A percentile compares a stretch with the other conserved stretches of the same genome.
Evolutionary conservation across 2,797 vertebrate species (phyloP).

Genomic region (Gambusia yucatana): DNA sequence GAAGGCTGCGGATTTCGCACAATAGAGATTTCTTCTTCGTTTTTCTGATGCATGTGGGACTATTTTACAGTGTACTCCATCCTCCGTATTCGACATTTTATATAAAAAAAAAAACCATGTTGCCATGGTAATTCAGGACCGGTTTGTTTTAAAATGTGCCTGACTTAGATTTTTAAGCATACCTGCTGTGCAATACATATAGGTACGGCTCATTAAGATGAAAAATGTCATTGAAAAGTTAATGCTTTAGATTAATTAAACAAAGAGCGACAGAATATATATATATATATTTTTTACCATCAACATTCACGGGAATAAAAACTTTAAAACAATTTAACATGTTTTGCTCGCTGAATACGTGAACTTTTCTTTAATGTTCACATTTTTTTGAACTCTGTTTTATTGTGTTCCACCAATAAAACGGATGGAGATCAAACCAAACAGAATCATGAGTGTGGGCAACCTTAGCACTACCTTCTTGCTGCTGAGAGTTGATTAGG

Average conservation of each 20-base stretch:
- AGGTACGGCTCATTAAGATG: background rate
- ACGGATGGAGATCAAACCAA: constrained; percentile 14
- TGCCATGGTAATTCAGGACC: background rate
- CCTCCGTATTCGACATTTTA: background rate
- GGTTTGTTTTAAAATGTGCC: background rate
- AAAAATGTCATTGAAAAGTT: no score
- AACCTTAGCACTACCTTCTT: constrained; percentile 22
- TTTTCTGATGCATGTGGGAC: background rate
- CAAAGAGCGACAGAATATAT: no score
- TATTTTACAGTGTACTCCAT: background rate
- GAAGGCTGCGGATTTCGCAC: background rate
- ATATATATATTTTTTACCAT: no score
- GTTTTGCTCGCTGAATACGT: no score
- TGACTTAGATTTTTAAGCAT: background rate
- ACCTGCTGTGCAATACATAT: background rate
- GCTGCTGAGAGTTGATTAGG: constrained; percentile 34
- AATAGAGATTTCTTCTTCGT: background rate
- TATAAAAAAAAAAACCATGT: background rate
- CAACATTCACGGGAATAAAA: no score
- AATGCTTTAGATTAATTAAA: no score
- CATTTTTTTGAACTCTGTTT: no score
- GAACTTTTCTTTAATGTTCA: no score
- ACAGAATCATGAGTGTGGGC: constrained; percentile 2
- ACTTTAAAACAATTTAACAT: no score
- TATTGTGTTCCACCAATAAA: background rate